Evolutionary conservation across 2,888 invertebrate species (phyloP), one percentile per base, ranked within the genome.

Genomic region (Oxystoma pomonae): DNA sequence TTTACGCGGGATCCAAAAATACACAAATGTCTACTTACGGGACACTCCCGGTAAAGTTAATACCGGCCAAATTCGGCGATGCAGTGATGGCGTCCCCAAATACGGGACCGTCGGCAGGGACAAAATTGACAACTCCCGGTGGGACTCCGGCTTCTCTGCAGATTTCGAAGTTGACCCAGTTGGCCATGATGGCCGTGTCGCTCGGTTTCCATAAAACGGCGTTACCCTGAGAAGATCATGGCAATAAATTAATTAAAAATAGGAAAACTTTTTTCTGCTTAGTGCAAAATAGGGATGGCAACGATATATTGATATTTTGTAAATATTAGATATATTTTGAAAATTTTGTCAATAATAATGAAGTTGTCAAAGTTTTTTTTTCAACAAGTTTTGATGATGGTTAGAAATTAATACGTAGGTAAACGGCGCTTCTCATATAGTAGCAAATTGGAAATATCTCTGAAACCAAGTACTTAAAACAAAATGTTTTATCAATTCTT

Each of bases 21-120:
- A 35, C 3, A 7, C 3, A 63, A 60, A 51, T 53, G 49, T n/a
- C n/a, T 61, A 80, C 84, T 84, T 83, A 91, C 87, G 93, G 93
- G 59, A 97, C 96, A 65, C 97, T 98, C 67, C 99, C 99, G 17
- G 99, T 99, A 80, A 99, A 99, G 81, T 99, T 99, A 70, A 99
- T 89, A 3, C 96, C 98, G 16, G 96, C 91, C 57, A 99, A 84
- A 75, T 93, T 81, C 1, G 91, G 90, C 0, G 94, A 94, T 1
- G 86, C 79, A 1, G 96, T 96, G 64, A 98, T 90, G 0, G 90
- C 86, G 74, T 94, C 89, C 0, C 99, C 99, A 80, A 99, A 98
- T 2, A 91, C 90, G 0, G 97, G 97, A 0, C 98, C 98, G 78
- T 97, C 94, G 0, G 95, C 89, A 0, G 99, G 99, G 22, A 99